Conservation (phyloP, 2,888 invertebrate genomes). For the Sericinus montela region DNA sequence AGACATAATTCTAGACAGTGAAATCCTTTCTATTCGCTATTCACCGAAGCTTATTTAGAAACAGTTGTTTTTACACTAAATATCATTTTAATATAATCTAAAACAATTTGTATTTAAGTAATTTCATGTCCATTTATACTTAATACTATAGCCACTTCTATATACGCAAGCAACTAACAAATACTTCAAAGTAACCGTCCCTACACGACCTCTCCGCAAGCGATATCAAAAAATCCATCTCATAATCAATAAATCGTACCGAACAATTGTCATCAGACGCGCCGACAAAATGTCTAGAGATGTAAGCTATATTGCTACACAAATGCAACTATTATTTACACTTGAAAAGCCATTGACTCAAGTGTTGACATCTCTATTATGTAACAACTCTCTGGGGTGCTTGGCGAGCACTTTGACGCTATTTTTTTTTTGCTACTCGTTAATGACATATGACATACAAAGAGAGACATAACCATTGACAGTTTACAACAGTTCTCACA, state of each 20-base stretch:
- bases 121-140: no score
- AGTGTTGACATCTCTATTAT: slow-evolving; percentile 77
- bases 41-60: no score
- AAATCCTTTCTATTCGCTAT: no score
- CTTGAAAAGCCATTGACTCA: slow-evolving; percentile 56
- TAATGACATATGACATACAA: slow-evolving; percentile 73
- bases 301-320: slow-evolving; percentile 44
- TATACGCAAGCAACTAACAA: no score
- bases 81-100: no score
- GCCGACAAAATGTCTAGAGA: slow-evolving; percentile 58
- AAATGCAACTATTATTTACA: slow-evolving; percentile 66
- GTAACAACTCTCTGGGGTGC: slow-evolving; percentile 69
- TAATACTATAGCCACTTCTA: no score
- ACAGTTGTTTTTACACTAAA: no score
- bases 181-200: no score
- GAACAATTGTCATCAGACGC: slow-evolving; percentile 45
- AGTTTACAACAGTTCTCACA: slow-evolving; percentile 54
- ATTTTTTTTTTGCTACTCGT: slow-evolving; percentile 59
- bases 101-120: no score
- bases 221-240: slow-evolving; percentile 20
- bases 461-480: slow-evolving; percentile 71
- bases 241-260: slow-evolving; percentile 63
- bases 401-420: slow-evolving; percentile 50
- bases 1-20: no score
- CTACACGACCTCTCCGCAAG: no score